These are phyloP conservation scores for Poecile montanus DNA, from an alignment of 2,797 vertebrate species.

Conservation along the genomic window DNA sequence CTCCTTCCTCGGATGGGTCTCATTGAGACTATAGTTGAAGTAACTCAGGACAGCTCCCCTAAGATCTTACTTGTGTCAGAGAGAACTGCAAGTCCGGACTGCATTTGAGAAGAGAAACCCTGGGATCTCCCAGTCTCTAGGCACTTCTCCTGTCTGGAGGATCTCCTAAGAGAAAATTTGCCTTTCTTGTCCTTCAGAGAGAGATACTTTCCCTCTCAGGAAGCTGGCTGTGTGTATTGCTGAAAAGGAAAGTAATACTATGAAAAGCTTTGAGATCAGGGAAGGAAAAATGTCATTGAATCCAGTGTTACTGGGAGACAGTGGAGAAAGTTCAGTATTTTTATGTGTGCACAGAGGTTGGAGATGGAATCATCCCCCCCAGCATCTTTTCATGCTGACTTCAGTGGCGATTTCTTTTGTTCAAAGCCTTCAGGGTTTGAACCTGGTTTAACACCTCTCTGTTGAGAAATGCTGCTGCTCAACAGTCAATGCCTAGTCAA, in stretches of 20 bases:
- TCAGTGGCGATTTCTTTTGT: background rate
- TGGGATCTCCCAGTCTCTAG: background rate
- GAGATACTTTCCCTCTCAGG: background rate
- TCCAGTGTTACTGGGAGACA: background rate
- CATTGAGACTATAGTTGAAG: background rate
- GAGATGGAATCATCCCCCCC: background rate
- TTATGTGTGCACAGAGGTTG: background rate
- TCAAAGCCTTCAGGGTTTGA: constrained; percentile 13
- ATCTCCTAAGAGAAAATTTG: background rate
- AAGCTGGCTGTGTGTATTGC: background rate
- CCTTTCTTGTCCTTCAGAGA: background rate
- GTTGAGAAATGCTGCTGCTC: constrained; percentile 41
- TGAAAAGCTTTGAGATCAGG: background rate
- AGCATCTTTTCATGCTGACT: background rate
- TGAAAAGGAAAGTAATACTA: background rate
- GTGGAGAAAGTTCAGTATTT: background rate
- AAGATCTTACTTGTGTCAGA: background rate
- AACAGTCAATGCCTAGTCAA: constrained; percentile 21
- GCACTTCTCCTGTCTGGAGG: background rate
- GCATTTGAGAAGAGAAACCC: background rate
- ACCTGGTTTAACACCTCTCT: constrained; percentile 22
- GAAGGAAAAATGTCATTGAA: background rate
- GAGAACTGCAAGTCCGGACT: background rate
- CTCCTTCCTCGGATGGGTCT: background rate
- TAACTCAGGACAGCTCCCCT: background rate